Conservation (phyloP, 2,797 vertebrate genomes). For the Platyrinchus mystaceus region DNA sequence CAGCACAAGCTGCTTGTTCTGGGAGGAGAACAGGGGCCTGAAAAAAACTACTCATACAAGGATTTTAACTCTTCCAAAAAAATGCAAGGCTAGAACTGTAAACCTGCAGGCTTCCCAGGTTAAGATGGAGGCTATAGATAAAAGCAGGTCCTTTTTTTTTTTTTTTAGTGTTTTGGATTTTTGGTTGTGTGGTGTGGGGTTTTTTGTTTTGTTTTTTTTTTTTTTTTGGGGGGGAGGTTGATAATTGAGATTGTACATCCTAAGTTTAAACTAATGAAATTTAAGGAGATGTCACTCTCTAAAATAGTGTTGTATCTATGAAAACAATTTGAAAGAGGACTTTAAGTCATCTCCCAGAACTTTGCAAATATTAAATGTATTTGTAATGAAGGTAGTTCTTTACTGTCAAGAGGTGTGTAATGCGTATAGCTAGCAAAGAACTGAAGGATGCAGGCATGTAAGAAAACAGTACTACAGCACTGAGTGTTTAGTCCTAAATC, state of each 20-base stretch:
- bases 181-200: too few species aligned
- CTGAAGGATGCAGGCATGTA: neutral
- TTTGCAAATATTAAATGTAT: neutral
- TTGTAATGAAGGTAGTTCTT: neutral
- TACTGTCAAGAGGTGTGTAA: neutral
- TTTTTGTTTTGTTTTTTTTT: neutral
- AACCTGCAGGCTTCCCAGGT: neutral
- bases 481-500: neutral
- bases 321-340: neutral
- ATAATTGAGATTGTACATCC: neutral
- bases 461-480: neutral
- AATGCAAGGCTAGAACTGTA: neutral
- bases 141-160: neutral
- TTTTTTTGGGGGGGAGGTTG: neutral
- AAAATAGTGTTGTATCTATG: neutral
- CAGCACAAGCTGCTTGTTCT: neutral
- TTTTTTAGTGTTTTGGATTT: neutral
- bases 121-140: neutral
- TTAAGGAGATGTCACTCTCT: neutral
- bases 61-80: neutral
- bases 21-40: neutral
- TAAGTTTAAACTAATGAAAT: neutral
- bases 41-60: neutral
- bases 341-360: neutral
- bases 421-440: neutral